Evolutionary conservation across 2,888 invertebrate species (phyloP).

Genomic region (Parochlus steinenii): DNA sequence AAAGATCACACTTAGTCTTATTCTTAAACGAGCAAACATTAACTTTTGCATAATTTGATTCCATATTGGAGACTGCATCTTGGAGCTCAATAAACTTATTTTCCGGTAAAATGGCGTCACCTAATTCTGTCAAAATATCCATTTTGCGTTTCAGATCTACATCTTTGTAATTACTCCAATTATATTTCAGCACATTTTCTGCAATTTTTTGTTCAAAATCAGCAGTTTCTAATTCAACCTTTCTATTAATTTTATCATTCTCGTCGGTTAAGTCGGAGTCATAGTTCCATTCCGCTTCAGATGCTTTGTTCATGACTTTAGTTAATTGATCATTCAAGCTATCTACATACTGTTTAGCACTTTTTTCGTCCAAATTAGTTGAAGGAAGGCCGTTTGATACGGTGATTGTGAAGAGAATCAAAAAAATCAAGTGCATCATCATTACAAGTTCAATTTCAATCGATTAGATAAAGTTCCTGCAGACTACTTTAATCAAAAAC

Average conservation of each 20-base stretch:
- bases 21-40: constrained; percentile 56
- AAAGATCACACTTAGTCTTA: constrained; percentile 40
- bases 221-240: constrained; percentile 24
- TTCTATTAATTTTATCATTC: constrained; percentile 38
- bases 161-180: constrained; percentile 50
- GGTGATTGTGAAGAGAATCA: too few species aligned
- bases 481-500: too few species aligned
- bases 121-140: constrained; percentile 51
- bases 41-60: constrained; percentile 56
- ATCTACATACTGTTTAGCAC: too few species aligned
- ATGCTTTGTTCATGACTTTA: too few species aligned
- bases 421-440: too few species aligned
- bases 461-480: too few species aligned
- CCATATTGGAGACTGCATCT: constrained; percentile 51
- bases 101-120: constrained; percentile 52
- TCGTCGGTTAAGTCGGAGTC: constrained; percentile 59
- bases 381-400: too few species aligned
- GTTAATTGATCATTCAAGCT: too few species aligned
- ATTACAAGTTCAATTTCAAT: too few species aligned
- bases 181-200: constrained; percentile 39
- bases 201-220: constrained; percentile 27
- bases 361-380: too few species aligned
- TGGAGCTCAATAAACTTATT: constrained; percentile 44
- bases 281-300: constrained; percentile 50
- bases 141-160: constrained; percentile 56